Base-by-base conservation (phyloP, 1,140 invertebrate genomes). In the Aporrectodea caliginosa region DNA sequence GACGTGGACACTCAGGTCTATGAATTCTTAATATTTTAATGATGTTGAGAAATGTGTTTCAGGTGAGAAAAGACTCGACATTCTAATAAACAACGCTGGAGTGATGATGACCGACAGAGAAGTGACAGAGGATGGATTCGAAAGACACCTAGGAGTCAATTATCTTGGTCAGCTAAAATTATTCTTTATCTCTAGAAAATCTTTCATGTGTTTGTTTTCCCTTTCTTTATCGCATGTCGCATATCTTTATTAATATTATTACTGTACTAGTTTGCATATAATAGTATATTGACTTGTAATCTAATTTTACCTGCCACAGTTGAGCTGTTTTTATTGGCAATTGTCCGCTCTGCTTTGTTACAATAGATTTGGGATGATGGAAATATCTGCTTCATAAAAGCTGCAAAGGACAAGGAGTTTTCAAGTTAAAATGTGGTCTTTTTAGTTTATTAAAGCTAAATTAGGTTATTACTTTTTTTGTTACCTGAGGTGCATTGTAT, bases 21-120 rank as follows among this genome's bases (percentile, higher is more conserved):
- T n/a, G n/a, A n/a, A n/a, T n/a, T n/a, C n/a, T n/a, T n/a, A n/a
- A n/a, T n/a, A n/a, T n/a, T n/a, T n/a, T n/a, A n/a, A n/a, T n/a
- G n/a, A n/a, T n/a, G n/a, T n/a, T n/a, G n/a, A n/a, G n/a, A n/a
- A n/a, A n/a, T n/a, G n/a, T n/a, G 22, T 76, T 75, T 2, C 75
- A 76, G 75, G 32, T n/a, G 75, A 76, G 29, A 12, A 27, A 35
- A 35, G 75, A 29, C 75, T 76, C 43, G 75, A 76, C 35, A 58
- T 76, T 27, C 29, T 76, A 1, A 76, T 76, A n/a, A 76, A 76
- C 29, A 76, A 76, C 43, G 75, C 75, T 58, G 75, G 75, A 16
- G 33, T 76, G 2, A 1, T 76, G 75, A 58, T 14, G 27, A 76
- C 29, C 12, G 35, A 76, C 0, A 76, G 35, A 35, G 29, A 16